A percentile compares a stretch with the other conserved stretches of the same genome.
Evolutionary conservation across 2,797 vertebrate species (phyloP).

Genomic region (Tenualosa ilisha): DNA sequence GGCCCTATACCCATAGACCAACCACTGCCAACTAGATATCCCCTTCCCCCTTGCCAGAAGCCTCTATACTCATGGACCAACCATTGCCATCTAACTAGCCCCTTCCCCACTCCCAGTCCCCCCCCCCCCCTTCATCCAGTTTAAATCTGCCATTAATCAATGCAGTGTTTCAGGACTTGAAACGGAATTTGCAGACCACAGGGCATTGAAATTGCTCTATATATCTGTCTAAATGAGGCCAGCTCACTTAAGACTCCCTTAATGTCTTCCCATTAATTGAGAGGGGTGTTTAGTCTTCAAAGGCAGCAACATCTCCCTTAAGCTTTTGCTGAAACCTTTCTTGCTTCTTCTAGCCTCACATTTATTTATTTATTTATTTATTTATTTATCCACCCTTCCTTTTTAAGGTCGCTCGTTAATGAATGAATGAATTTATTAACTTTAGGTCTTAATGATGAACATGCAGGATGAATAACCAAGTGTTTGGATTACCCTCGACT

Average conservation of each 20-base stretch:
- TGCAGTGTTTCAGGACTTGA: slow-evolving; percentile 63
- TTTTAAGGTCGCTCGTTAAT: slow-evolving; percentile 73
- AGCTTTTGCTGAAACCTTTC: slow-evolving; percentile 61
- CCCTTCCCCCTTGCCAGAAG: slow-evolving; percentile 54
- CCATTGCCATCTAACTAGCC: too few species aligned
- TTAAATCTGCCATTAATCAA: slow-evolving; percentile 80
- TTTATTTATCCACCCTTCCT: slow-evolving; percentile 12
- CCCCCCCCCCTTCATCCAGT: slow-evolving; percentile 28
- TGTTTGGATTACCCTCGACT: slow-evolving; percentile 56
- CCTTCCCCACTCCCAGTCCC: background rate
- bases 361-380: background rate
- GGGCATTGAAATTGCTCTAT: slow-evolving; percentile 78
- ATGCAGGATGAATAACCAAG: slow-evolving; percentile 54
- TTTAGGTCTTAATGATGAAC: slow-evolving; percentile 71
- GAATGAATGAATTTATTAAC: slow-evolving; percentile 70
- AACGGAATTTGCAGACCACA: slow-evolving; percentile 76
- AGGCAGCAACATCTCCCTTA: slow-evolving; percentile 70
- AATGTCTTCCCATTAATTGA: slow-evolving; percentile 78
- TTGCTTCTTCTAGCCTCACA: slow-evolving; percentile 39
- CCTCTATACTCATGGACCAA: too few species aligned
- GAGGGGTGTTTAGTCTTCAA: slow-evolving; percentile 78
- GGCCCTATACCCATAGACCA: background rate
- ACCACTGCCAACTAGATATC: slow-evolving; percentile 37
- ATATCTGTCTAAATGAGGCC: slow-evolving; percentile 82
- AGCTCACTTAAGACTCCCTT: slow-evolving; percentile 78